Evolutionary conservation across 1,140 invertebrate species (phyloP).

Genomic region (Aethina tumida): DNA sequence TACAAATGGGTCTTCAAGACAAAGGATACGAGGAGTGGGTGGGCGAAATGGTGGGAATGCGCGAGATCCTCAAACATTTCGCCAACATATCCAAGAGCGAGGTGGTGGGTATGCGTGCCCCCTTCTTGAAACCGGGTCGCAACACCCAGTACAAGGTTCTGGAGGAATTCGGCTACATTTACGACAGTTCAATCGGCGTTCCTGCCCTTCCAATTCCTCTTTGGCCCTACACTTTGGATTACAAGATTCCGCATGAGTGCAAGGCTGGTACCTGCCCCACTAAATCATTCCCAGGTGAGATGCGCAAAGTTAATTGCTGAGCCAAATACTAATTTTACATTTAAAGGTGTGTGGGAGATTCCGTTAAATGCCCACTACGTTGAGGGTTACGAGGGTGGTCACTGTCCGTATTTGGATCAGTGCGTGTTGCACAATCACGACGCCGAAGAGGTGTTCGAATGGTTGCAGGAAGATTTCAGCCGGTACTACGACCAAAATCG

Average conservation of each 20-base stretch:
- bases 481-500: slow-evolving; percentile 77
- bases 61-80: slow-evolving; percentile 74
- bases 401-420: slow-evolving; percentile 87
- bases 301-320: too few species aligned
- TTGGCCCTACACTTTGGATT: slow-evolving; percentile 91
- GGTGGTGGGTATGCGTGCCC: slow-evolving; percentile 80
- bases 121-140: slow-evolving; percentile 80
- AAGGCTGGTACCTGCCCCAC: slow-evolving; percentile 85
- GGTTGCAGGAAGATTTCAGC: slow-evolving; percentile 85
- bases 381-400: slow-evolving; percentile 79
- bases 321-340: slow-evolving; percentile 1
- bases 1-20: slow-evolving; percentile 73
- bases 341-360: slow-evolving; percentile 81
- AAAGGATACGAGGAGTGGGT: slow-evolving; percentile 87
- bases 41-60: slow-evolving; percentile 88
- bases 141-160: slow-evolving; percentile 87
- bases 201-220: slow-evolving; percentile 74
- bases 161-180: slow-evolving; percentile 85
- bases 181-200: slow-evolving; percentile 82
- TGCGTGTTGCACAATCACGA: slow-evolving; percentile 86
- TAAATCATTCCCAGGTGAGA: slow-evolving; percentile 72
- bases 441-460: slow-evolving; percentile 76
- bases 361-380: slow-evolving; percentile 87
- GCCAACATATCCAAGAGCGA: slow-evolving; percentile 72
- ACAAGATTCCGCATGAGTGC: slow-evolving; percentile 85